Base-by-base conservation (phyloP, 23 tunicate species). In the Halocynthia roretzi region DNA sequence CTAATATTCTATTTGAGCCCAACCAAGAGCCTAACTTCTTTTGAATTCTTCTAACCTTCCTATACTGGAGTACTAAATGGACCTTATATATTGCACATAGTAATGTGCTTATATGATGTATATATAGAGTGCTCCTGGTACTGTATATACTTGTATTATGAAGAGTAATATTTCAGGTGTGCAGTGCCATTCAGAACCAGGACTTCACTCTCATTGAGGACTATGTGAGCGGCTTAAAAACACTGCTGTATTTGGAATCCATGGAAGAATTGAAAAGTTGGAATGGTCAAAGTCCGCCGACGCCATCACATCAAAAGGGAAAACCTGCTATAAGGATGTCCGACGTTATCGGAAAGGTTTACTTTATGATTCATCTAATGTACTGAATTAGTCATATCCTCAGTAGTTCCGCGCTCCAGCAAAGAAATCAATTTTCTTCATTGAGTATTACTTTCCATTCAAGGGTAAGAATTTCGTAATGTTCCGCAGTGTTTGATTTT, bases 161-260 rank as follows among this genome's bases (percentile, higher is more conserved):
- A 60, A 15, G n/a, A 6, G 7, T 53, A 10, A 9, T 77, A 18
- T 52, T 60, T 20, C 51, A 87, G 94, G 93, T 96, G 7, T 96
- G 99, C 89, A 89, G 96, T 72, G 99, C 99, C 14, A 83, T 96
- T 0, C 99, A 96, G 68, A 96, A 96, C 84, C 99, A 96, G 72
- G 99, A 96, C 84, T 96, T 85, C 81, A 96, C 99, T 21, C 54
- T 96, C 54, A 83, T 96, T 52, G 91, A 96, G 48, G 99, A 96
- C 76, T 96, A 96, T 71, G 79, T 89, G 15, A 74, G 81, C 22
- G 99, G 99, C 22, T 76, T 96, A 83, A 85, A 96, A 60, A 71
- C 90, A n/a, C 89, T 96, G 4, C 80, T 96, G 48, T 96, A 96
- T 67, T 48, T 96, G 61, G 54, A 78, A 21, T 86, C 93, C 63